Base-by-base conservation (phyloP, 2,888 invertebrate genomes). In the Pyrochroa serraticornis region DNA sequence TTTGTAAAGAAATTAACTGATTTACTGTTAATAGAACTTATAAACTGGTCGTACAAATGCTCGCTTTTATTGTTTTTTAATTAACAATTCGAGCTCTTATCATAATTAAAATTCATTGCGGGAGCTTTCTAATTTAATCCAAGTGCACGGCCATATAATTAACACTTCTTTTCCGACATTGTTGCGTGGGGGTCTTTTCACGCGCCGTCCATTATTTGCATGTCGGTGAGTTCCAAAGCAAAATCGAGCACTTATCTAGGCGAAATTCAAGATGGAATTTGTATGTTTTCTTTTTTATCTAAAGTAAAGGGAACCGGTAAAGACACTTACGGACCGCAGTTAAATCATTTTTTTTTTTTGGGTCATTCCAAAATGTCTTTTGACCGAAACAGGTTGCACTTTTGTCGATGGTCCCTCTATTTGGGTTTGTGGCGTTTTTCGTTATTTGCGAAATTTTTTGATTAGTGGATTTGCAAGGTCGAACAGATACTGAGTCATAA, bases 271-370 rank as follows among this genome's bases (percentile, higher is more conserved):
- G 44, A 41, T 45, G 53, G 53, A 53, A 53, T 53, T 53, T 46
- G 37, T 33, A 12, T 13, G 14, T 22, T 45, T 41, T 53, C 22
- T 22, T 22, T 22, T 52, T 53, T 53, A 53, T 53, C 53, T 37
- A 14, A 33, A 45, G 42, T 35, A 45, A 45, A 37, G 52, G 38
- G 46, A 53, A 53, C 46, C 46, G 31, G 46, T 35, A 41, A 46
- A 53, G 46, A 53, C 41, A 46, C 53, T 53, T 46, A 53, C 46
- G 34, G 39, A 34, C 45, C 45, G 44, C 31, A 43, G 37, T 51
- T 43, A 44, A 51, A 37, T 44, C 45, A 45, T 53, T n/a, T 39
- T 49, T 39, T 41, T 22, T 41, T 39, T 45, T 45, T 52, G 52
- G 41, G 41, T 44, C 44, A 45, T 38, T 10, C 5, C 22, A 22